These are phyloP conservation scores for Pseudachorutes palmiensis DNA, from an alignment of 1,140 invertebrate species.

Conservation along the genomic window DNA sequence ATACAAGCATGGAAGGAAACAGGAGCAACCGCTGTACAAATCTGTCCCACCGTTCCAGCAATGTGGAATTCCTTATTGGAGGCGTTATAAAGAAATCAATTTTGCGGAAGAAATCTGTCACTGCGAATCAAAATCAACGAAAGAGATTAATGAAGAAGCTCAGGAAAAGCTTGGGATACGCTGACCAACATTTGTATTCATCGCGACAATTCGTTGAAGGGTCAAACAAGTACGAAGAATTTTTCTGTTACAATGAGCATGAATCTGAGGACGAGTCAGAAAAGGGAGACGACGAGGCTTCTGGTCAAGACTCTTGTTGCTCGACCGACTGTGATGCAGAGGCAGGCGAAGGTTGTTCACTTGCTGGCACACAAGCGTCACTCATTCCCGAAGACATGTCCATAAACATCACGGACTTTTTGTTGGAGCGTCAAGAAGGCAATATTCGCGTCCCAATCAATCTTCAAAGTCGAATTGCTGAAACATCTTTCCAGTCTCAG, in stretches of 20 bases:
- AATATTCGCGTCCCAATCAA: constrained; percentile 42
- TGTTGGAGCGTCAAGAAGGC: constrained; percentile 63
- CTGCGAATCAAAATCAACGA: constrained; percentile 21
- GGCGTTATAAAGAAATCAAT: constrained; percentile 32
- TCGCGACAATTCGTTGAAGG: constrained; percentile 34
- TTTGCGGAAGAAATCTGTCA: constrained; percentile 19
- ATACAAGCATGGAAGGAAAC: constrained; percentile 13
- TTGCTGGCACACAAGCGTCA: background rate
- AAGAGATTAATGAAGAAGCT: constrained; percentile 26
- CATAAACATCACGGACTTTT: constrained; percentile 76
- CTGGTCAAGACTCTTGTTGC: background rate
- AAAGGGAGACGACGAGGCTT: background rate
- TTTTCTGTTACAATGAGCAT: constrained; percentile 75
- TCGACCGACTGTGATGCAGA: background rate
- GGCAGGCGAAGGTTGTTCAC: background rate
- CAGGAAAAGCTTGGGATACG: constrained; percentile 28
- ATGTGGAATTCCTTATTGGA: constrained; percentile 33
- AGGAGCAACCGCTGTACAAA: constrained; percentile 7
- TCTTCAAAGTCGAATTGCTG: constrained; percentile 30
- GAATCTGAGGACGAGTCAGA: constrained; percentile 64
- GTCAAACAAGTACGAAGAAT: constrained; percentile 78
- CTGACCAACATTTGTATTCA: constrained; percentile 32
- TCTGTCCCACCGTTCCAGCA: constrained; percentile 13
- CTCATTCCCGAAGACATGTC: constrained; percentile 61
- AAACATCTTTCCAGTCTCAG: constrained; percentile 61